Evolutionary conservation across 2,888 invertebrate species (phyloP), one percentile per base, ranked within the genome.

Genomic region (Mamestra brassicae): DNA sequence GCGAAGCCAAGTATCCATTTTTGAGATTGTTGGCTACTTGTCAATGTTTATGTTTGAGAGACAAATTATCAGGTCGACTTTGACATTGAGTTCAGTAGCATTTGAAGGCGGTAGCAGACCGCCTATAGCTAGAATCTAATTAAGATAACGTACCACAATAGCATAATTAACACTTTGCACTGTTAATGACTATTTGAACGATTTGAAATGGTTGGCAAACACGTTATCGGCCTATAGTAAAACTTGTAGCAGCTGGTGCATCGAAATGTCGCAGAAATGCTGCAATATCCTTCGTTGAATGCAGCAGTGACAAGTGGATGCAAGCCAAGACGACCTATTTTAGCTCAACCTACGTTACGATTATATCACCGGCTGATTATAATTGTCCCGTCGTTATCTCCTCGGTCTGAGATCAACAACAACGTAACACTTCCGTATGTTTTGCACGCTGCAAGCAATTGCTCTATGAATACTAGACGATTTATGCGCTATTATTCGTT

Each of bases 291-390:
- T 87, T 83, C 79, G 86, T 89, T 47, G 13, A 88, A 90, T 89
- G 87, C 87, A 86, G 70, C 87, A 88, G 83, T 90, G 86, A 85
- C 84, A 81, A 85, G 87, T 95, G 94, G 94, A 94, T 89, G 86
- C 81, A 83, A 88, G 95, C 95, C 95, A 95, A 95, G 86, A 90
- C 71, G 85, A 85, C 89, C 90, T 92, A 94, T 93, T 94, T 94
- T 90, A 82, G 91, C 91, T 87, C 87, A 90, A 79, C 86, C 87
- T 85, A 86, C 84, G 84, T 80, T 89, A 85, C 81, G 84, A 85
- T 90, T 88, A 89, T 89, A 84, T 81, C 78, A 89, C 78, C 47
- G 13, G 13, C 67, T 64, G 74, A 76, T 71, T 76, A 80, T 79
- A 80, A 87, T 76, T 79, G 78, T 82, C 60, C 45, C 65, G 70